A percentile compares a stretch with the other conserved stretches of the same genome.
Evolutionary conservation across 2,888 invertebrate species (phyloP).

Genomic region (Epinotia ramella): DNA sequence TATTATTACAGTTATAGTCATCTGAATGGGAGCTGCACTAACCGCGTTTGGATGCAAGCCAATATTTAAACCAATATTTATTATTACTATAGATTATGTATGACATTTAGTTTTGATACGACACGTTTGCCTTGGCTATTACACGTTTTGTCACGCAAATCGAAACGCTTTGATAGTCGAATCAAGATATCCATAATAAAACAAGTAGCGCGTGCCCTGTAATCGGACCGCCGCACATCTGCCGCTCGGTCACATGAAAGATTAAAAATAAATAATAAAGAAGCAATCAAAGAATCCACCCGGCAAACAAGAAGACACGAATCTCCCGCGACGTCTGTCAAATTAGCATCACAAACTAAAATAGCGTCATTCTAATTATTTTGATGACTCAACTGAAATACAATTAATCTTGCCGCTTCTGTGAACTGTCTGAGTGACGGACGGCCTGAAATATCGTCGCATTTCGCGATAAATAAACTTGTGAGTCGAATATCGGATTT

Average conservation of each 20-base stretch:
- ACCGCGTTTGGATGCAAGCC: constrained; percentile 72
- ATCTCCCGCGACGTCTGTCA: constrained; percentile 85
- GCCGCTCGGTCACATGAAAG: constrained; percentile 54
- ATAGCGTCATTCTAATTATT: constrained; percentile 86
- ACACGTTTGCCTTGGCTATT: constrained; percentile 48
- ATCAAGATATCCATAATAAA: constrained; percentile 45
- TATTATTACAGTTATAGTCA: constrained; percentile 68
- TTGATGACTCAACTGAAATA: constrained; percentile 85
- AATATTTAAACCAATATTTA: constrained; percentile 72
- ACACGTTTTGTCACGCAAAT: constrained; percentile 38
- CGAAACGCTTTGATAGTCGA: constrained; percentile 40
- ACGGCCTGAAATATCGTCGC: constrained; percentile 84
- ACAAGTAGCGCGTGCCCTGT: constrained; percentile 50
- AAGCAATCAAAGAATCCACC: constrained; percentile 75
- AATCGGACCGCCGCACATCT: constrained; percentile 54
- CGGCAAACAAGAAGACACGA: constrained; percentile 75
- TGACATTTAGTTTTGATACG: constrained; percentile 61
- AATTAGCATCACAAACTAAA: constrained; percentile 84
- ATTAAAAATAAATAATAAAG: constrained; percentile 70
- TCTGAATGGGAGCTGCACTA: constrained; percentile 63
- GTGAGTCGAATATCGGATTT: constrained; percentile 81
- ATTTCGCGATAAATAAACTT: constrained; percentile 84
- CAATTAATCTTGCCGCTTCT: constrained; percentile 85
- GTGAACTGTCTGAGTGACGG: constrained; percentile 84
- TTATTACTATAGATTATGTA: constrained; percentile 55